phyloP scores from a whole-genome alignment of 2,888 invertebrate genomes.

The Volucella inanis region DNA sequence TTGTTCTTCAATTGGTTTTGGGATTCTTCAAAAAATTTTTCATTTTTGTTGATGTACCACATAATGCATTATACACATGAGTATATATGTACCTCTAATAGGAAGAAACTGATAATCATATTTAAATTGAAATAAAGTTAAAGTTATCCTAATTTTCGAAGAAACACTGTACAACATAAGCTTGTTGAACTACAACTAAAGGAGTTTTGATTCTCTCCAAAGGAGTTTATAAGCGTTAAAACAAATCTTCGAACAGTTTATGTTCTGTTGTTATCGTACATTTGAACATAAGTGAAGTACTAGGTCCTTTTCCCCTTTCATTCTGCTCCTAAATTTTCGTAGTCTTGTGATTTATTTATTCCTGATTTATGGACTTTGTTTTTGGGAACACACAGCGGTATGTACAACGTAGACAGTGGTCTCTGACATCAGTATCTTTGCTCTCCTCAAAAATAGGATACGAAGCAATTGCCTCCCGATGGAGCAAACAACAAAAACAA shows the following conservation, averaged over 20 bases:
- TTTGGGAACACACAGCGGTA: constrained; percentile 25
- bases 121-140: no score
- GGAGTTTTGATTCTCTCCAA: constrained; percentile 13
- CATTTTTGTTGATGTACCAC: no score
- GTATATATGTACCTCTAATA: no score
- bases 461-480: constrained; percentile 8
- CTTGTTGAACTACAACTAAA: not conserved
- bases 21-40: no score
- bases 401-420: not conserved
- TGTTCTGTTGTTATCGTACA: constrained; percentile 56
- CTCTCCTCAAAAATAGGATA: constrained; percentile 31
- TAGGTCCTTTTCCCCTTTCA: not conserved
- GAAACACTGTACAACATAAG: not conserved
- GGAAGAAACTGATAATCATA: no score
- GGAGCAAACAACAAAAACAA: not conserved
- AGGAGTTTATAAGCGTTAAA: constrained; percentile 60
- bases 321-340: constrained; percentile 4
- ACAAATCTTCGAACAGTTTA: constrained; percentile 58
- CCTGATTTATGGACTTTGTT: constrained; percentile 53
- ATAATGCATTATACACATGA: no score
- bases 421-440: constrained; percentile 8
- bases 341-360: constrained; percentile 54
- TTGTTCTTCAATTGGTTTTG: no score
- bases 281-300: constrained; percentile 54
- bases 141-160: not conserved